Conservation (phyloP, 1,140 invertebrate species). For the Hesperophylax magnus region DNA sequence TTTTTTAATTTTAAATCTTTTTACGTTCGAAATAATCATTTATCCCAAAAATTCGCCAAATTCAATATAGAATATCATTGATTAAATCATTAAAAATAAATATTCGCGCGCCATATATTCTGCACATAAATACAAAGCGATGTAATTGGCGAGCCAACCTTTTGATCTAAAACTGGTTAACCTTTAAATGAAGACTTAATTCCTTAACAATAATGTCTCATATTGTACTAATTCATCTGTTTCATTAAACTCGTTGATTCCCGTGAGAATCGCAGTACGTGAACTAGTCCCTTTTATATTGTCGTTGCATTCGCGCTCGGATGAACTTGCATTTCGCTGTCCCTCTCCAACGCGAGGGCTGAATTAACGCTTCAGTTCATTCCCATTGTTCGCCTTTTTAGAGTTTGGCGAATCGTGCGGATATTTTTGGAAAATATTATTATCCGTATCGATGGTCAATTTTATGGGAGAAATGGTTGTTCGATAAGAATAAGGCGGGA, state of each 20-base stretch:
- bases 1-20: no score
- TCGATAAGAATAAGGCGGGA: neutral
- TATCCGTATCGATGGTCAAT: slow-evolving; percentile 30
- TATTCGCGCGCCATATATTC: neutral
- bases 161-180: neutral
- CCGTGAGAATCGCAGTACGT: slow-evolving; percentile 50
- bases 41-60: neutral
- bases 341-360: neutral
- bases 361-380: neutral
- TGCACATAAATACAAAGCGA: neutral
- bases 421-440: slow-evolving; percentile 21
- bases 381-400: neutral
- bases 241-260: slow-evolving; percentile 51
- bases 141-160: neutral
- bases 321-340: neutral
- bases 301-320: slow-evolving; percentile 2
- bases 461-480: slow-evolving; percentile 28
- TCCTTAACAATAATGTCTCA: slow-evolving; percentile 11
- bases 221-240: slow-evolving; percentile 50
- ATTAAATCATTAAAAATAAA: neutral
- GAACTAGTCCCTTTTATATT: neutral
- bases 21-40: no score
- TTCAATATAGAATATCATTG: neutral
- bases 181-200: neutral
- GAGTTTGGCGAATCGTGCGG: slow-evolving; percentile 27